Evolutionary conservation across 1,140 invertebrate genomes (phyloP), one percentile per base, ranked within the genome.

Genomic region (Orius laevigatus): DNA sequence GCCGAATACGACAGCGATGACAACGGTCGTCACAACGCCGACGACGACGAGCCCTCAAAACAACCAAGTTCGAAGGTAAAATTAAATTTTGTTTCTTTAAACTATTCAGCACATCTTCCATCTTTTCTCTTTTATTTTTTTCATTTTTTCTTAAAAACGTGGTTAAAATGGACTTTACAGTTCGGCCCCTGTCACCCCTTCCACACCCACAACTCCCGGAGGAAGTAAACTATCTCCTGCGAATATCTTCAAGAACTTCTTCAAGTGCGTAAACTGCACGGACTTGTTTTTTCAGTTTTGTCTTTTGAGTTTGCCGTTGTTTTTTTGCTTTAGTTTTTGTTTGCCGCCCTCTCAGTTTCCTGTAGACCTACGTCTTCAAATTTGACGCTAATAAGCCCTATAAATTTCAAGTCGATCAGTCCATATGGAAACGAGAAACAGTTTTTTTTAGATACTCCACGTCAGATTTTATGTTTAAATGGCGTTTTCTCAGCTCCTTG

Each of bases 181-280:
- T 51, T 67, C 74, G 47, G 70, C 72, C 56, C 43, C 43, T 16
- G 68, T 72, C 43, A 66, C 70, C 50, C 63, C 67, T 53, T 63
- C 66, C 54, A 73, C 70, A 49, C 69, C 73, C 19, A 71, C 70
- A 47, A 70, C 74, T 48, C 70, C 73, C 46, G 68, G 71, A 54
- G 70, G 69, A 56, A 80, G 74, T 62, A 84, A 82, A 66, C 75
- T 85, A 63, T 84, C 80, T 60, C 77, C 82, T 32, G 79, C 79
- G 63, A 84, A 84, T 73, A 85, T 89, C 70, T 86, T 91, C 76
- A 91, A 89, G 73, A 89, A 86, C 74, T 89, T 88, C 74, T 89
- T 90, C 81, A 91, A 91, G 85, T 91, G 61, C 63, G 58, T 58
- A 56, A 53, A 35, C 58, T 56, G 51, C 54, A 53, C 49, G 54